Percentiles rank a stretch among this genome's conserved stretches.
These are phyloP conservation scores for Willowsia nigromaculata DNA, from an alignment of 2,888 invertebrate species.

Conservation along the genomic window DNA sequence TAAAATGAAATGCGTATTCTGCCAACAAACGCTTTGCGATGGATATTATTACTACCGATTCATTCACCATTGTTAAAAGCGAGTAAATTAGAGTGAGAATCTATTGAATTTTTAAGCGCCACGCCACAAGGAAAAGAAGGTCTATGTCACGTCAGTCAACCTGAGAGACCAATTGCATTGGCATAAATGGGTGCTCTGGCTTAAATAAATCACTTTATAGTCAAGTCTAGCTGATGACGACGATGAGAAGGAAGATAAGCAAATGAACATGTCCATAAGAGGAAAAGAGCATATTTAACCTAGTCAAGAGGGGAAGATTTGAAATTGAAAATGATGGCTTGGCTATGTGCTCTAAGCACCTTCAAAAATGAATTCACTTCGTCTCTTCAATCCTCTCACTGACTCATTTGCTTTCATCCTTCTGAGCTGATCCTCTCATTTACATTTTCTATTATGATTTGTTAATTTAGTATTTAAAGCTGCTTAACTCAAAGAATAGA, in stretches of 20 bases:
- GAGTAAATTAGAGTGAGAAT: not conserved
- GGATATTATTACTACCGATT: not conserved
- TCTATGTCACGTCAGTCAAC: constrained; percentile 42
- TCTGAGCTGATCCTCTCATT: not conserved
- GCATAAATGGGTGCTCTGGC: not conserved
- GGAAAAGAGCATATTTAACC: constrained; percentile 50
- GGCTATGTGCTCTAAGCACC: not conserved
- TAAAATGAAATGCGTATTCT: not conserved
- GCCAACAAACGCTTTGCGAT: not conserved
- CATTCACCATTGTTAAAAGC: not conserved
- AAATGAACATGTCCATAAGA: constrained; percentile 61
- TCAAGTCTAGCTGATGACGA: not conserved
- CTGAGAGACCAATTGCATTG: not conserved
- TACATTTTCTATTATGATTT: not conserved
- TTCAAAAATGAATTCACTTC: constrained; percentile 27
- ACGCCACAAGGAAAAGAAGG: not conserved
- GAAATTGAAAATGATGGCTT: constrained; percentile 54
- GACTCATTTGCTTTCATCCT: not conserved
- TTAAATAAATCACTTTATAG: constrained; percentile 2
- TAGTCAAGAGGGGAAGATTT: not conserved
- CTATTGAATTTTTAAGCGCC: not conserved
- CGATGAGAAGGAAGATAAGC: constrained; percentile 24
- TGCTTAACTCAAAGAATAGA: not conserved
- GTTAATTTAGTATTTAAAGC: not conserved
- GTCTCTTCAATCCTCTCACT: not conserved